phyloP scores from a whole-genome alignment of 2,797 vertebrate genomes.

The Gallinago stenura region DNA sequence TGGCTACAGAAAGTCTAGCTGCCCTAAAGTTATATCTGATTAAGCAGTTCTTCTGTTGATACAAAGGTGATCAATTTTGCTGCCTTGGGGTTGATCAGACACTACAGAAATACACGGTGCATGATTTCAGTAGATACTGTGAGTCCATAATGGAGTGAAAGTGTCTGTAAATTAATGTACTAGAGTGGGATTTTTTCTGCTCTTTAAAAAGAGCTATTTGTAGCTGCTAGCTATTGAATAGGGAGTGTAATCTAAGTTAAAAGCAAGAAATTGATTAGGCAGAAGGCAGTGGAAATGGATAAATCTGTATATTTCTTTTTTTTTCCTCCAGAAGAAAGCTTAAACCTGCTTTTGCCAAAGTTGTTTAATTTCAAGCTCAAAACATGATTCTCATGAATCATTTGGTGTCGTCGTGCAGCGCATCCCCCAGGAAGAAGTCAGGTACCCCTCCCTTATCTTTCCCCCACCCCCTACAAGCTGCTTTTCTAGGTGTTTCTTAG shows the following conservation, averaged over 20 bases:
- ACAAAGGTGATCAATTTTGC: not conserved
- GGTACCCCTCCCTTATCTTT: not conserved
- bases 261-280: not conserved
- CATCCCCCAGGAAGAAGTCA: not conserved
- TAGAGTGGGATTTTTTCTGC: fast-evolving
- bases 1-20: not conserved
- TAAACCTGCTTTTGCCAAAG: not conserved
- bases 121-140: not conserved
- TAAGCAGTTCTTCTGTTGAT: not conserved
- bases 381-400: not conserved
- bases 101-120: not conserved
- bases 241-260: not conserved
- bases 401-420: not conserved
- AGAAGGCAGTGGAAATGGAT: not conserved
- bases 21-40: not conserved
- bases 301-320: not conserved
- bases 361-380: not conserved
- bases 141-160: not conserved
- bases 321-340: not conserved
- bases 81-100: not conserved
- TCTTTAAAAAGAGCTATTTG: not conserved
- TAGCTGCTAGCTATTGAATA: not conserved
- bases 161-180: not conserved
- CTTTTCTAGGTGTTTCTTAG: not conserved
- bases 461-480: not conserved